phyloP scores from a whole-genome alignment of 92 coral and sea anemone species.

The Scolanthus callimorphus region DNA sequence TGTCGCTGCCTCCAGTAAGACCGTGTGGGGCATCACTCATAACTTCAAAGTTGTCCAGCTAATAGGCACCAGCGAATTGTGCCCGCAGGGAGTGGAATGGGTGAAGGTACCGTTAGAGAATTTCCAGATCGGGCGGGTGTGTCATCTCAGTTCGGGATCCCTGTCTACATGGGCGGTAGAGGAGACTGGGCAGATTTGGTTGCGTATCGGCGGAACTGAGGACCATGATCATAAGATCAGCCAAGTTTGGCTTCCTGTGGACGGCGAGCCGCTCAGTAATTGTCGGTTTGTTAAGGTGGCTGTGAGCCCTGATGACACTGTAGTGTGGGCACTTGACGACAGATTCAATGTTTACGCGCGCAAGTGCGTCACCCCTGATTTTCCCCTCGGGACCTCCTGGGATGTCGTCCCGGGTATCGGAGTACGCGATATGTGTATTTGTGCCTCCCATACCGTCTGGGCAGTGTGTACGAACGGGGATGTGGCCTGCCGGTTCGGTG shows the following conservation, averaged over 20 bases:
- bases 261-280: constrained; percentile 53
- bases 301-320: constrained; percentile 80
- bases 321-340: constrained; percentile 96
- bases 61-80: constrained; percentile 62
- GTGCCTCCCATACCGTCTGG: constrained; percentile 69
- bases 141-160: constrained; percentile 85
- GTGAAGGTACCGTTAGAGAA: constrained; percentile 44
- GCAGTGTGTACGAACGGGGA: constrained; percentile 87
- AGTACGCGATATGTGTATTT: constrained; percentile 74
- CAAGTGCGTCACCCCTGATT: constrained; percentile 66
- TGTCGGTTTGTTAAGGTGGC: constrained; percentile 77
- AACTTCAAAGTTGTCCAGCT: constrained; percentile 65
- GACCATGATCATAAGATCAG: constrained; percentile 48
- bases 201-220: constrained; percentile 83
- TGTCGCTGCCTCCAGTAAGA: constrained; percentile 65
- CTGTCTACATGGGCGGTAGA: constrained; percentile 98
- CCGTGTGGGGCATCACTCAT: constrained; percentile 84
- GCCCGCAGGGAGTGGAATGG: constrained; percentile 94
- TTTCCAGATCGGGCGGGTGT: constrained; percentile 70
- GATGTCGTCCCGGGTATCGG: constrained; percentile 74
- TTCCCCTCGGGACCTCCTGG: constrained; percentile 86
- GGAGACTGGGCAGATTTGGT: constrained; percentile 68
- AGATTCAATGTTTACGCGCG: constrained; percentile 90
- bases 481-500: constrained; percentile 91
- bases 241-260: constrained; percentile 89